These are phyloP conservation scores for Ylistrum balloti DNA, from an alignment of 1,140 invertebrate genomes.

Conservation along the genomic window DNA sequence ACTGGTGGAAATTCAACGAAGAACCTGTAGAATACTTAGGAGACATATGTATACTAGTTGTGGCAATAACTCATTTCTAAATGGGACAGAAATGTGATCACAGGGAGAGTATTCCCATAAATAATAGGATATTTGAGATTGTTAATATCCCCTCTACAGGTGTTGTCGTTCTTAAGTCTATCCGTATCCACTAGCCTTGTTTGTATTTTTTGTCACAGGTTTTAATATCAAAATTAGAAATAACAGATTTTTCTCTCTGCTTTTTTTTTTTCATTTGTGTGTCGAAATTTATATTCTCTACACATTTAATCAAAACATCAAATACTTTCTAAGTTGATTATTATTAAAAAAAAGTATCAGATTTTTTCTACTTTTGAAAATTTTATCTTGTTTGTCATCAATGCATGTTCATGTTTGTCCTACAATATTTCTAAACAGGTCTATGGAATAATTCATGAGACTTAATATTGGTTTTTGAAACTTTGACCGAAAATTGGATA, in stretches of 20 bases:
- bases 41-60: not conserved
- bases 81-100: constrained; percentile 23
- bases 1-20: no score
- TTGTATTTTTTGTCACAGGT: not conserved
- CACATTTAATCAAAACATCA: no score
- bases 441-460: no score
- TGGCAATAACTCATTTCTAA: constrained; percentile 9
- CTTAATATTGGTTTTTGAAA: no score
- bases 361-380: no score
- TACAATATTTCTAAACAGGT: no score
- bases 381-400: no score
- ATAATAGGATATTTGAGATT: not conserved
- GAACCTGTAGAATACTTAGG: not conserved
- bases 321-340: no score
- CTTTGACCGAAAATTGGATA: no score
- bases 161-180: not conserved
- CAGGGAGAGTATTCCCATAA: not conserved
- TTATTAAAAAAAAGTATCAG: no score
- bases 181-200: not conserved
- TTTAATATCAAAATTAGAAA: not conserved
- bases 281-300: no score
- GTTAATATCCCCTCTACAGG: not conserved
- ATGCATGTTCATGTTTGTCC: no score
- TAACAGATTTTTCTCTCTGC: not conserved
- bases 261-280: not conserved